These are phyloP conservation scores for Parotocinclus haroldoi DNA, from an alignment of 2,797 vertebrate genomes.

Conservation along the genomic window DNA sequence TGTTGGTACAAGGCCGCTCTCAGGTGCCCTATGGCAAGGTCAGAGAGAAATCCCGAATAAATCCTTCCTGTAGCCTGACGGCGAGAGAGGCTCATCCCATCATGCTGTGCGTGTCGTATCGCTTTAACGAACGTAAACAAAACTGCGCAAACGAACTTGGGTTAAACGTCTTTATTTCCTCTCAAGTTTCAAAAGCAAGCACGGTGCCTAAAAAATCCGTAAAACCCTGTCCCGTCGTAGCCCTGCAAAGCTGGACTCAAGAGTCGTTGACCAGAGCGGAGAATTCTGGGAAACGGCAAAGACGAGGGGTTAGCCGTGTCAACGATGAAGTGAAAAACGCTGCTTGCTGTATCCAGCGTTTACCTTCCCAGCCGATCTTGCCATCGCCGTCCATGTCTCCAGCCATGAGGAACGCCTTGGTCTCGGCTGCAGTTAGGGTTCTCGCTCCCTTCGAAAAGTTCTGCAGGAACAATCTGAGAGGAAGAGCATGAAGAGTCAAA, in stretches of 20 bases:
- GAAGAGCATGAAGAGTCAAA: no score
- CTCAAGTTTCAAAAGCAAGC: slow-evolving; percentile 6
- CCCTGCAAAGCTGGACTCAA: slow-evolving; percentile 36
- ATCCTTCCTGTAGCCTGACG: no score
- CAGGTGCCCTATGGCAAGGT: slow-evolving; percentile 20
- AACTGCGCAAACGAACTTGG: neutral
- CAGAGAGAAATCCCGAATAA: neutral
- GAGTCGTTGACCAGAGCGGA: slow-evolving; percentile 65
- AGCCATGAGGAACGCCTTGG: slow-evolving; percentile 63
- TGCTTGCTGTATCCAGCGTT: neutral
- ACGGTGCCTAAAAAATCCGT: neutral
- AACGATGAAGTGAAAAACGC: neutral
- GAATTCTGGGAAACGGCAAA: slow-evolving; percentile 58
- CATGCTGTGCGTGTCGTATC: no score
- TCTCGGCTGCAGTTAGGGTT: slow-evolving; percentile 62
- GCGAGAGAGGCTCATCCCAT: no score
- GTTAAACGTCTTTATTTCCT: slow-evolving; percentile 12
- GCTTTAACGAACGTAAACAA: no score
- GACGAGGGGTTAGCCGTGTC: neutral
- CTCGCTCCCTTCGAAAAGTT: slow-evolving; percentile 68
- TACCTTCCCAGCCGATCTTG: slow-evolving; percentile 70
- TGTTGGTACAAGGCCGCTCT: slow-evolving; percentile 7
- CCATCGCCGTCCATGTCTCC: slow-evolving; percentile 67
- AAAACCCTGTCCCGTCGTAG: neutral
- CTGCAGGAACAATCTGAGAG: slow-evolving; percentile 66